Evolutionary conservation across 2,797 vertebrate genomes (phyloP).

Genomic region (Lateolabrax maculatus): DNA sequence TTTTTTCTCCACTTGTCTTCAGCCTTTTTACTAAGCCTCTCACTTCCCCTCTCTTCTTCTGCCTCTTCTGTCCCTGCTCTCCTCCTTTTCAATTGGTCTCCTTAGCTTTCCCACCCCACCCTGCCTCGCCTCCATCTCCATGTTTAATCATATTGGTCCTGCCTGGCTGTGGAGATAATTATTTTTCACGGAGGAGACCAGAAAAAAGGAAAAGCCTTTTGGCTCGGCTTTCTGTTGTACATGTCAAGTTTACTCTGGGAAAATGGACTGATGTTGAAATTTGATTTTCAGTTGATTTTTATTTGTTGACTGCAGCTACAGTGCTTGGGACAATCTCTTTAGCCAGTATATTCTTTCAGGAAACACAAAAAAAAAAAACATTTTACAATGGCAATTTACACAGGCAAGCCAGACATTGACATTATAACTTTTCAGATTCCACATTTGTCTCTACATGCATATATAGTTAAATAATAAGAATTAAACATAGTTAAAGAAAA

Average conservation of each 20-base stretch:
- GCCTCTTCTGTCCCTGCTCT: too few species aligned
- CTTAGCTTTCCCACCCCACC: background rate
- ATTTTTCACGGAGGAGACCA: slow-evolving; percentile 1
- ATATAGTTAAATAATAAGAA: background rate
- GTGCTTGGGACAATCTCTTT: background rate
- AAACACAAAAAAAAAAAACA: background rate
- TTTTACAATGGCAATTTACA: too few species aligned
- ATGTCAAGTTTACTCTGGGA: background rate
- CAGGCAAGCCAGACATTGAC: too few species aligned
- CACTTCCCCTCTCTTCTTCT: background rate
- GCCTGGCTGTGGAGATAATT: slow-evolving; percentile 1
- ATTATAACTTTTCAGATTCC: background rate
- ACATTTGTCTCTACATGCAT: background rate
- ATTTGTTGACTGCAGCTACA: background rate
- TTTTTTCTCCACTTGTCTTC: background rate
- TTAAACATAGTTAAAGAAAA: background rate
- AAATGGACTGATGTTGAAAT: background rate
- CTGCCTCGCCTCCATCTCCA: background rate
- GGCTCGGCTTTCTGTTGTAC: background rate
- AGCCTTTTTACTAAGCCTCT: background rate
- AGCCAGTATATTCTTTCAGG: background rate
- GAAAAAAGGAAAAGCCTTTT: background rate
- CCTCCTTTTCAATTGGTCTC: background rate
- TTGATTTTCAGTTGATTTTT: background rate
- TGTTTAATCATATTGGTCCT: background rate